Base-by-base conservation (phyloP, 1,140 invertebrate species). In the Stratiolaelaps scimitus region DNA sequence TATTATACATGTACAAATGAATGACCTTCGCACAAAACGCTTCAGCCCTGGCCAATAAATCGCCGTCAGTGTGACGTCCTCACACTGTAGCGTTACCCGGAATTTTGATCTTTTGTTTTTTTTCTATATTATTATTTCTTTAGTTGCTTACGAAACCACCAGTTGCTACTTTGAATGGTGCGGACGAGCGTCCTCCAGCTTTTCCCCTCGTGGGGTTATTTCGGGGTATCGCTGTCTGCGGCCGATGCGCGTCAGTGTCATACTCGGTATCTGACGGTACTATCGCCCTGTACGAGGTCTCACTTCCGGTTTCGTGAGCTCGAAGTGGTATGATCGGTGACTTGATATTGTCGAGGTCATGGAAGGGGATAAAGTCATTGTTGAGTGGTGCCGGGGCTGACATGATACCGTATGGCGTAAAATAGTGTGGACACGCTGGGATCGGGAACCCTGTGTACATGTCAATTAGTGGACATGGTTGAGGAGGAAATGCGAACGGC, bases 361-460 rank as follows among this genome's bases (percentile, higher is more conserved):
- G 53, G 10, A 60, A 60, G 26, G 53, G 53, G 17, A 60, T 34
- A 10, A 60, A 60, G 26, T 60, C 53, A 34, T 60, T 60, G 53
- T 34, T 29, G 17, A 60, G 4, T 34, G 53, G 26, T 26, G 53
- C 26, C 47, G 47, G 26, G 17, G 53, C 26, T 28, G 47, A 4
- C 53, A 60, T 60, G 26, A 60, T 60, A 23, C 34, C 26, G 26
- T 26, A 34, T 60, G 53, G 53, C 2, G 53, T 26, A 23, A 20
- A 60, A 34, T 20, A 60, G 26, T 26, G 53, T 23, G 53, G 34
- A 60, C 34, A 60, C 23, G 53, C 26, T 17, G 26, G 15, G 2
- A 60, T 15, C 13, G 53, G 53, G 26, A 29, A 60, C 34, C 53
- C 53, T n/a, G 53, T 60, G 23, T 19, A 60, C 5, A 40, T 10